Conservation (phyloP, 1,140 invertebrate species). For the Drosophila hydei region DNA sequence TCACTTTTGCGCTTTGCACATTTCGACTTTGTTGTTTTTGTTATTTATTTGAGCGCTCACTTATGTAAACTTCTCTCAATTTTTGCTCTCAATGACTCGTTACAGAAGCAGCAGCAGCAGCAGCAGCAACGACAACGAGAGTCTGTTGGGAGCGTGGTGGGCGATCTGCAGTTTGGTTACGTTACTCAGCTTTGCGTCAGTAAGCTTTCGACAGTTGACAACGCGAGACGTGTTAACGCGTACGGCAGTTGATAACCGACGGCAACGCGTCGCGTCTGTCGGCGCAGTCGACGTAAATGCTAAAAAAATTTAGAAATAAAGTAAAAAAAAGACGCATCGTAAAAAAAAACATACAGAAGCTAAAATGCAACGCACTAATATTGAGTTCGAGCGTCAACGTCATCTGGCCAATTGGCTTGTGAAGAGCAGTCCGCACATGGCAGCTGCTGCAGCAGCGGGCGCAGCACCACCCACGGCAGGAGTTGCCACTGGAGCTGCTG, state of each 20-base stretch:
- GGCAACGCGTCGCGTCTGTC: conserved; percentile 67
- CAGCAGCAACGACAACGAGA: conserved; percentile 23
- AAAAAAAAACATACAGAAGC: conserved; percentile 31
- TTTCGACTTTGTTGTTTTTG: conserved; percentile 62
- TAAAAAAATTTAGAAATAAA: conserved; percentile 7
- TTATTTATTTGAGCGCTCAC: conserved; percentile 46
- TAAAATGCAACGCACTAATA: conserved; percentile 82
- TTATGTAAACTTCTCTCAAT: conserved; percentile 70
- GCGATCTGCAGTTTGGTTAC: conserved; percentile 67
- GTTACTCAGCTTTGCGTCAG: conserved; percentile 47
- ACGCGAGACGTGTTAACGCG: conserved; percentile 60
- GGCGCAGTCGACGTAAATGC: conserved; percentile 48
- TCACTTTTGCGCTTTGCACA: conserved; percentile 43
- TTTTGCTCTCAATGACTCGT: conserved; percentile 52
- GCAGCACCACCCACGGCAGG: conserved; percentile 36
- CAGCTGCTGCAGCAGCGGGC: conserved; percentile 65
- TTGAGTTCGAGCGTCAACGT: conserved; percentile 83
- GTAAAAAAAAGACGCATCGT: conserved; percentile 9
- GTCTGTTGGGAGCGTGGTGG: conserved; percentile 52
- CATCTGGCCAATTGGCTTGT: conserved; percentile 83
- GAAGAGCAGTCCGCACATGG: conserved; percentile 83
- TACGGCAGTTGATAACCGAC: conserved; percentile 62
- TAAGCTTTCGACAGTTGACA: conserved; percentile 68
- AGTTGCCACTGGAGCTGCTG: conserved; percentile 31
- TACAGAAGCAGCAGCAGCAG: conserved; percentile 56